phyloP scores from a whole-genome alignment of 2,113 vertebrate species.

The Sphaerodactylus townsendi region DNA sequence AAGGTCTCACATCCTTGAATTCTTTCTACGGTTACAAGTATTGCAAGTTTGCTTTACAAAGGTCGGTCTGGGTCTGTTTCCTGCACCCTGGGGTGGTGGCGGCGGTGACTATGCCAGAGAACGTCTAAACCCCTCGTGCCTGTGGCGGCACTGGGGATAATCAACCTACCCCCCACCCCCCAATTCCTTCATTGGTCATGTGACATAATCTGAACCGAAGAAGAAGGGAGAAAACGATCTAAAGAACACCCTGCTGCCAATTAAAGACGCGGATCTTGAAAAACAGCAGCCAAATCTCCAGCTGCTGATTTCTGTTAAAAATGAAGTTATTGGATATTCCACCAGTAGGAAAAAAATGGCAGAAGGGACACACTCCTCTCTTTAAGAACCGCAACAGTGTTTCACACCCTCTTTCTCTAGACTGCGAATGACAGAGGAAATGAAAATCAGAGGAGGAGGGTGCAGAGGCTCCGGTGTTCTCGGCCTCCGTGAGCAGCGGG shows the following conservation, averaged over 20 bases:
- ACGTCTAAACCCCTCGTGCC: background rate
- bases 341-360: background rate
- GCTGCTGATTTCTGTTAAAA: background rate
- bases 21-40: background rate
- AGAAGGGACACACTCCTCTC: background rate
- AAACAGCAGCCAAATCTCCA: background rate
- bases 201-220: background rate
- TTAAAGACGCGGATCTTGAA: background rate
- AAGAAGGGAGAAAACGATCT: background rate
- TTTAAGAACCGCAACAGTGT: background rate
- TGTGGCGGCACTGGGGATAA: background rate
- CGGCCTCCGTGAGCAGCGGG: no score
- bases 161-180: no score
- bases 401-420: background rate
- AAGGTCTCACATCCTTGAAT: background rate
- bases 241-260: background rate
- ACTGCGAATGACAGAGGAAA: background rate
- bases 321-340: background rate
- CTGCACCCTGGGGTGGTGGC: background rate
- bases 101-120: background rate
- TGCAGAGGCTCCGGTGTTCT: no score
- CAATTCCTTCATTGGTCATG: background rate
- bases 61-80: background rate
- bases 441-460: fast-evolving
- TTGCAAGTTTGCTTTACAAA: background rate